Conservation (phyloP, 2,113 vertebrate genomes). For the Rhipidura dahli region DNA sequence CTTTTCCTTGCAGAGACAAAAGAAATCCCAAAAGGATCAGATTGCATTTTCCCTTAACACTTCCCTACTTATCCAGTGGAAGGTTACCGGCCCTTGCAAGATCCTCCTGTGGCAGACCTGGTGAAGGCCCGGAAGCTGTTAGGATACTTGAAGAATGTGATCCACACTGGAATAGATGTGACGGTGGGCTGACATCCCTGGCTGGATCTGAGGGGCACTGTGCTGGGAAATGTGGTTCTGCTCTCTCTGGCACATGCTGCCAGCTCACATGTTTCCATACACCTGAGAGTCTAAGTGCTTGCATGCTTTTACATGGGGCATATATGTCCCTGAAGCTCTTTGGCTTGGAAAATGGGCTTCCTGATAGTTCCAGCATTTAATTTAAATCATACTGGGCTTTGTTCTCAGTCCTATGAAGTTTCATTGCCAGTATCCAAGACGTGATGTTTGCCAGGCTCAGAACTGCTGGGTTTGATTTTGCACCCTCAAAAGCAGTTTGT, state of each 20-base stretch:
- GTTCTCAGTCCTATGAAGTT: background rate
- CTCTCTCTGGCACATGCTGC: background rate
- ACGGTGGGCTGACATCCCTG: slow-evolving; percentile 68
- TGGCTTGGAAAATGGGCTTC: background rate
- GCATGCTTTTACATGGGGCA: background rate
- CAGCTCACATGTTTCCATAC: background rate
- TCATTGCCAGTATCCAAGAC: background rate
- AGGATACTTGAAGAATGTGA: slow-evolving; percentile 85
- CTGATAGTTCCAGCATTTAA: background rate
- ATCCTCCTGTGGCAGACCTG: slow-evolving; percentile 85
- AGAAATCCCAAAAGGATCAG: background rate
- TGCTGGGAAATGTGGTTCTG: background rate
- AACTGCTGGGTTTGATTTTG: background rate
- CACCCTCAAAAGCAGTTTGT: background rate
- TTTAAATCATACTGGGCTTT: background rate
- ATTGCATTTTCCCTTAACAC: slow-evolving; percentile 75
- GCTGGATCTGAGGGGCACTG: background rate
- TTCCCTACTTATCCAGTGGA: slow-evolving; percentile 87
- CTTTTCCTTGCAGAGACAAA: background rate
- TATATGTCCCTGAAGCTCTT: background rate
- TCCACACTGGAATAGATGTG: slow-evolving; percentile 82
- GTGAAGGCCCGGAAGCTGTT: slow-evolving; percentile 85
- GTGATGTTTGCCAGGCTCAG: background rate
- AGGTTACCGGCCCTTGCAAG: slow-evolving; percentile 89
- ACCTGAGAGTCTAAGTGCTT: background rate